Evolutionary conservation across 2,113 vertebrate genomes (phyloP), one percentile per base, ranked within the genome.

Genomic region (Solea senegalensis): DNA sequence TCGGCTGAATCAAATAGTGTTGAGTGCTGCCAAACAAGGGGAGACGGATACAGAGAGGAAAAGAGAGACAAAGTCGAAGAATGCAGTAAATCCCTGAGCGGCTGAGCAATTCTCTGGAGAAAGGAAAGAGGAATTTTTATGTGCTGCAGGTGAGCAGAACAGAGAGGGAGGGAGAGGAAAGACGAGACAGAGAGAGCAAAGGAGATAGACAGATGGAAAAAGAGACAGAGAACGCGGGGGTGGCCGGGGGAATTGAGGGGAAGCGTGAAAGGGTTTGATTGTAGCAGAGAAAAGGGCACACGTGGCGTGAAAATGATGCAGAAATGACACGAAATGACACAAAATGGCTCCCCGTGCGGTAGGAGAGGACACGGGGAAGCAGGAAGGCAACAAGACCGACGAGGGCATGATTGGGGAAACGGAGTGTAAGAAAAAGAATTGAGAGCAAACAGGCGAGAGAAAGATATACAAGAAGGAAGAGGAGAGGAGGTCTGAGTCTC

Each of bases 61-160:
- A 68, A 72, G 72, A 58, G 81, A 85, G 80, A 79, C 83, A 88
- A 78, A 88, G 83, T 75, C 71, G 75, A 92, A 92, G 94, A 94
- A 94, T 94, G 94, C 88, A 90, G 92, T 90, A 94, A 94, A 92
- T 94, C 92, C 92, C 92, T 65, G 61, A 89, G 93, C 72, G 91
- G 87, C 89, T 71, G 86, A 78, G 74, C 86, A 88, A 92, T 92
- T 80, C 92, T 93, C 91, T 92, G 90, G 92, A 94, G 93, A 86
- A 89, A 91, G 89, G 90, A 91, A 92, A 87, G 85, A 94, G 90
- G 92, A 94, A 94, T 94, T 94, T 94, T 94, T 94, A 94, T 94
- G 93, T 94, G 92, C 93, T 94, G 93, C 93, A 94, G 93, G 94
- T 94, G 94, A 94, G 90, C 88, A 82, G 86, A 89, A 81, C 85